These are phyloP conservation scores for Tanaodytes sp. DNA, from an alignment of 2,888 invertebrate genomes.

Conservation along the genomic window DNA sequence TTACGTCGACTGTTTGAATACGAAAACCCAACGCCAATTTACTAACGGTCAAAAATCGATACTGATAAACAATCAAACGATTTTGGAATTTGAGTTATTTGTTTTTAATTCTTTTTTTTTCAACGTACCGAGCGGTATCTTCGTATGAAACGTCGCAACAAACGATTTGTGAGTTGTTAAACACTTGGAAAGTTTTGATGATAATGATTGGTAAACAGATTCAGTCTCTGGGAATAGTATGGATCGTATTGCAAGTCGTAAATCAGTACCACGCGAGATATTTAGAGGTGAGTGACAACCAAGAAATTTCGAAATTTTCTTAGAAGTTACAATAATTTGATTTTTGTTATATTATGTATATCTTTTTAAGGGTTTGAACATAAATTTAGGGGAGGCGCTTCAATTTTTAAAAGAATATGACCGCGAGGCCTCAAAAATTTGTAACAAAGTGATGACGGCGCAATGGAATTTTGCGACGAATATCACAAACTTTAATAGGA, in stretches of 20 bases:
- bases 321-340: no score
- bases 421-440: constrained; percentile 81
- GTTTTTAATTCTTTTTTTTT: no score
- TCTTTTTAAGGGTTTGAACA: constrained; percentile 79
- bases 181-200: not conserved
- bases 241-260: constrained; percentile 29
- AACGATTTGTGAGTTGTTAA: no score
- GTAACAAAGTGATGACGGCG: constrained; percentile 80
- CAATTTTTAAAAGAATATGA: constrained; percentile 84
- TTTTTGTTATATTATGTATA: not conserved
- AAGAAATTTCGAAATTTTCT: no score
- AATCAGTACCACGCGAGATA: constrained; percentile 57
- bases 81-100: no score
- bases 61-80: no score
- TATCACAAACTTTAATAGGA: constrained; percentile 81
- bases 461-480: constrained; percentile 87
- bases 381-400: constrained; percentile 79
- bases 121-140: no score
- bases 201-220: constrained; percentile 9
- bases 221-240: constrained; percentile 27
- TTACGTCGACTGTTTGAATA: not conserved
- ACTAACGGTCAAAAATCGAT: no score
- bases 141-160: no score
- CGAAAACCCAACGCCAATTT: no score
- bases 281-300: constrained; percentile 68